These are phyloP conservation scores for Serranus cabrilla DNA, from an alignment of 2,797 vertebrate species.

Conservation along the genomic window DNA sequence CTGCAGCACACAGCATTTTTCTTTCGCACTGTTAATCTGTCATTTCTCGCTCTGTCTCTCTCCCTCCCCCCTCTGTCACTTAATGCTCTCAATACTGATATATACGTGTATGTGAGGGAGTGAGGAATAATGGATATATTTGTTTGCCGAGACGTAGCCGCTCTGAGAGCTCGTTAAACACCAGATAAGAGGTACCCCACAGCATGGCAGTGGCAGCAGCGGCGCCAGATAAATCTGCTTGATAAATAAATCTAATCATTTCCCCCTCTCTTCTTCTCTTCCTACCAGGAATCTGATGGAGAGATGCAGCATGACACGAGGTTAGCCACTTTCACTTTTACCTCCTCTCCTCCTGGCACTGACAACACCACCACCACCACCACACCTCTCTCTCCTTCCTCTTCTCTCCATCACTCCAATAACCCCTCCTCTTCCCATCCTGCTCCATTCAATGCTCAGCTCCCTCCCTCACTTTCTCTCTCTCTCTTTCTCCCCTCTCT, in stretches of 20 bases:
- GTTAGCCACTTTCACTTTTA: constrained; percentile 87
- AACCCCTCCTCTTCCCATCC: constrained; percentile 70
- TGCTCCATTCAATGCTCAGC: constrained; percentile 72
- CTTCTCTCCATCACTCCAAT: constrained; percentile 59
- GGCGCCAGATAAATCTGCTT: constrained; percentile 71
- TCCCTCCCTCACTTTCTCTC: constrained; percentile 46
- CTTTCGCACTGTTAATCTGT: constrained; percentile 72
- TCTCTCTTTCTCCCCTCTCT: constrained; percentile 20
- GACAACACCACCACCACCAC: constrained; percentile 60
- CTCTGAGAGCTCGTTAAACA: constrained; percentile 77
- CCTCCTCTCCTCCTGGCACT: constrained; percentile 65
- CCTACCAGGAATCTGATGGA: constrained; percentile 90
- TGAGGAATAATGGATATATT: constrained; percentile 75
- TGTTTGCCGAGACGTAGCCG: constrained; percentile 72
- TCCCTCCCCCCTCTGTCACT: constrained; percentile 31
- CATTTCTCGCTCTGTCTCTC: constrained; percentile 57
- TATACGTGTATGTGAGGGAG: constrained; percentile 42
- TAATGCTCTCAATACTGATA: constrained; percentile 64
- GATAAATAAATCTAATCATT: constrained; percentile 78
- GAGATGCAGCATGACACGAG: constrained; percentile 93
- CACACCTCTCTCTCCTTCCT: constrained; percentile 40
- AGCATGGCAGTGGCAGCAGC: constrained; percentile 48
- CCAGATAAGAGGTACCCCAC: constrained; percentile 71
- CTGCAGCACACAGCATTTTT: constrained; percentile 74
- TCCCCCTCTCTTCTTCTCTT: constrained; percentile 78